Evolutionary conservation across 2,888 invertebrate genomes (phyloP).

Genomic region (Erpobdella octoculata): DNA sequence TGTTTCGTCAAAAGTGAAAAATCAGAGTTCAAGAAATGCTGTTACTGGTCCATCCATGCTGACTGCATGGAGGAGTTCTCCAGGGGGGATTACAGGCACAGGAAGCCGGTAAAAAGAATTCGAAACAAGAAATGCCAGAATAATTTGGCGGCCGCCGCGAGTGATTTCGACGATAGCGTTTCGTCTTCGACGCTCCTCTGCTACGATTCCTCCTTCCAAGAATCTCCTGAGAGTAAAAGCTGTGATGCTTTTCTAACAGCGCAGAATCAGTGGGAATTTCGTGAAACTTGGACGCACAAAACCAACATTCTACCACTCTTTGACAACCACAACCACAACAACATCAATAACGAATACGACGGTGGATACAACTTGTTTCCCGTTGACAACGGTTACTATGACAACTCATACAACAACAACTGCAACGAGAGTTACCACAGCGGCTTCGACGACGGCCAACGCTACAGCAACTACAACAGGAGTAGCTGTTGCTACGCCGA

Average conservation of each 20-base stretch:
- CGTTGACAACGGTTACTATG: background rate
- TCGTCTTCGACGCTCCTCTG: too few species aligned
- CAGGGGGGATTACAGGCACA: slow-evolving; percentile 29
- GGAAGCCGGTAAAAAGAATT: slow-evolving; percentile 18
- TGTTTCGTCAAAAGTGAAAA: slow-evolving; percentile 49
- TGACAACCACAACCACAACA: background rate
- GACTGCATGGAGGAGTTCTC: slow-evolving; percentile 32
- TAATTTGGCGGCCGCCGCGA: background rate
- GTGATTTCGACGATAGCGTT: background rate
- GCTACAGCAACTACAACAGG: background rate
- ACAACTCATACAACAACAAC: background rate
- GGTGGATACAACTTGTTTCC: background rate
- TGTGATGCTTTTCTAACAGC: too few species aligned
- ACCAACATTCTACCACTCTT: too few species aligned
- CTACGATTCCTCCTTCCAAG: too few species aligned
- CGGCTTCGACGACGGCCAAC: background rate
- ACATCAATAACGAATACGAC: background rate
- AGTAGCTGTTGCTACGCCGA: background rate
- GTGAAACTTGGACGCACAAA: too few species aligned
- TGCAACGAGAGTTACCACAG: background rate
- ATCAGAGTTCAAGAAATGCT: slow-evolving; percentile 78
- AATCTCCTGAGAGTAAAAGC: too few species aligned
- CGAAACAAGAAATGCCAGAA: background rate
- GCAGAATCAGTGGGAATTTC: too few species aligned
- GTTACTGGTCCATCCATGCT: slow-evolving; percentile 66